Conservation (phyloP, 2,888 invertebrate species). For the Lepas anatifera region DNA sequence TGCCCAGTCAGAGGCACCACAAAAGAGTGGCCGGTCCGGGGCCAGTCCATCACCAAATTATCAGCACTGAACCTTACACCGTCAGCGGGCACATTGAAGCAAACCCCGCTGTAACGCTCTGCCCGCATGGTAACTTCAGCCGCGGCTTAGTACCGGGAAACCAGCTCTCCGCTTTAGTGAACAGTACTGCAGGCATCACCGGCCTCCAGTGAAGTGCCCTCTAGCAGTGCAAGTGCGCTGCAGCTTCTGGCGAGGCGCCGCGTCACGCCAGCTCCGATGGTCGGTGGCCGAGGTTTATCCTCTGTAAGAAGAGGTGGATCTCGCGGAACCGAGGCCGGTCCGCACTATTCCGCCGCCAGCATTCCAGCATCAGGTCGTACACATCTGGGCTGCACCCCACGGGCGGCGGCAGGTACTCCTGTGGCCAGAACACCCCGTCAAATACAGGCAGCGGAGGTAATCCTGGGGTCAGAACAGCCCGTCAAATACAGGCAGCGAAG, state of each 20-base stretch:
- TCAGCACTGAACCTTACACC: no score
- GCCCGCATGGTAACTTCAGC: no score
- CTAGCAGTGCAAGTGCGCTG: neutral
- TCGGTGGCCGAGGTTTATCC: constrained; percentile 52
- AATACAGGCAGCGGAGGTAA: neutral
- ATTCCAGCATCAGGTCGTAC: constrained; percentile 80
- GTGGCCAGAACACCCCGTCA: constrained; percentile 29
- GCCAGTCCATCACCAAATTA: no score
- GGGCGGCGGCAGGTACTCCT: constrained; percentile 51
- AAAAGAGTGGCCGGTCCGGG: no score
- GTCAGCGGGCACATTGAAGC: no score
- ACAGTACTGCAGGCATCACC: no score
- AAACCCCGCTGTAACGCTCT: no score
- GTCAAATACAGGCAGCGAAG: neutral
- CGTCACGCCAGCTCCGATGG: constrained; percentile 25
- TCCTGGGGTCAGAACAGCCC: no score
- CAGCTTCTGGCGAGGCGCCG: neutral
- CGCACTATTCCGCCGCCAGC: constrained; percentile 68
- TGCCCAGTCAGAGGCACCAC: no score
- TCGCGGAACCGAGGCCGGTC: constrained; percentile 75
- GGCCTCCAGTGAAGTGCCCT: no score
- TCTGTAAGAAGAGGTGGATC: constrained; percentile 69
- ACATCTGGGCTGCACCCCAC: constrained; percentile 69
- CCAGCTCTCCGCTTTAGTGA: no score
- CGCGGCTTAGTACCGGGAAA: no score